Base-by-base conservation (phyloP, 1,140 invertebrate species). In the Eurosta solidaginis region DNA sequence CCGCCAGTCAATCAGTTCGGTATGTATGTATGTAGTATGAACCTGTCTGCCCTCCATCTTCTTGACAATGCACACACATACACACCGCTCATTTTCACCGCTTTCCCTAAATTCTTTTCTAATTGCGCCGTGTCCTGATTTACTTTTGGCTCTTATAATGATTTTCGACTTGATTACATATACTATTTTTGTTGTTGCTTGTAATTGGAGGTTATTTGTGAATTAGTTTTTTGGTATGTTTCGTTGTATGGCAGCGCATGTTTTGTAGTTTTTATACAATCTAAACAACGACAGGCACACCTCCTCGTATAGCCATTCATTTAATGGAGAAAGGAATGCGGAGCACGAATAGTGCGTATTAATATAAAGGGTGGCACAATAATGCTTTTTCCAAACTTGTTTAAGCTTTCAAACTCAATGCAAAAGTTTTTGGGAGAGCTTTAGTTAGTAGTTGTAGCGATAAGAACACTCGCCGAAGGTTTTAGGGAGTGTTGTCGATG, bases 201-300 rank as follows among this genome's bases (percentile, higher is more conserved):
- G 36, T 68, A 42, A 68, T 68, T 68, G 33, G 59, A 40, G 36
- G 33, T 68, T 68, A 68, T 68, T 68, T 68, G 59, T 68, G 59
- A 68, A 68, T 68, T 68, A 27, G 33, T 68, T 33, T 63, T 17
- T 59, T 12, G 14, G 45, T 47, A 14, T 47, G 14, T 47, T 47
- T 14, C n/a, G 45, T 40, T 40, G 17, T 40, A 40, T 63, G 33
- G 36, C 2, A 4, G 4, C 40, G 7, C 0, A 20, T 54, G 22
- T 52, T 52, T 10, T 22, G 9, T 9, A 22, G 2, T n/a, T 63
- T 59, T 63, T 40, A 40, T 40, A 68, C 40, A 68, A 68, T 9
- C n/a, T n/a, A n/a, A n/a, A n/a, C 33, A 68, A 68, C 33, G 59
- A 68, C 59, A 68, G n/a, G 22, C 59, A 40, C 59, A 40, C 59